Evolutionary conservation across 2,888 invertebrate species (phyloP).

Genomic region (Drosophila siamana): DNA sequence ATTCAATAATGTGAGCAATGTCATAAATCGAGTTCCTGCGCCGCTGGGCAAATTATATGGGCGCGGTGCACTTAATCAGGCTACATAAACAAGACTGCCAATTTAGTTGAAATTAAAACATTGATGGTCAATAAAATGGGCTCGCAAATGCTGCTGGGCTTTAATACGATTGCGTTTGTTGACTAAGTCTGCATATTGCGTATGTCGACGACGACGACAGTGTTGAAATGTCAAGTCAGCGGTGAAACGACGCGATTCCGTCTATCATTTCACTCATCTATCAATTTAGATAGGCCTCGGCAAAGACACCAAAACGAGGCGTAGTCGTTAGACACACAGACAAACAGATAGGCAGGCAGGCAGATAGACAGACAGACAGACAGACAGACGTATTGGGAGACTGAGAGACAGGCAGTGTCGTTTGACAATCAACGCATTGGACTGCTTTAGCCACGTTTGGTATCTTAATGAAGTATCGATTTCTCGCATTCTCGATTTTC

Average conservation of each 20-base stretch:
- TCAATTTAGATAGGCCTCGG: conserved; percentile 71
- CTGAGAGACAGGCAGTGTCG: conserved; percentile 18
- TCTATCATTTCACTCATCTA: conserved; percentile 74
- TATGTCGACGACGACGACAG: conserved; percentile 21
- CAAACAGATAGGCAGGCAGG: conserved; percentile 15
- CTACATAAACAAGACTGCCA: conserved; percentile 16
- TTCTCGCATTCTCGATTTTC: conserved; percentile 68
- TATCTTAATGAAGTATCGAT: conserved; percentile 82
- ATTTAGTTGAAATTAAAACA: conserved; percentile 45
- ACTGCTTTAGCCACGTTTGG: conserved; percentile 38
- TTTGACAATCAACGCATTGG: conserved; percentile 35
- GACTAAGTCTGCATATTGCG: conserved; percentile 44
- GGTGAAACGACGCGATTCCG: conserved; percentile 52
- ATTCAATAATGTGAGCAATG: conserved; percentile 27
- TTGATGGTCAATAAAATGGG: conserved; percentile 64
- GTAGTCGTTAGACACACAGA: conserved; percentile 52
- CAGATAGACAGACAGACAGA: conserved; percentile 6
- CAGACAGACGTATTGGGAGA: background rate
- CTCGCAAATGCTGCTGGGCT: conserved; percentile 26
- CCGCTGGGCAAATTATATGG: conserved; percentile 33
- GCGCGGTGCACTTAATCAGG: conserved; percentile 44
- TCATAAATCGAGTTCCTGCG: conserved; percentile 45
- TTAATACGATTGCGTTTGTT: conserved; percentile 34
- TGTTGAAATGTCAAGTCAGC: conserved; percentile 51
- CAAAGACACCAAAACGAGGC: conserved; percentile 45